These are phyloP conservation scores for Coptodon rendalli DNA, from an alignment of 2,113 vertebrate species.

Conservation along the genomic window DNA sequence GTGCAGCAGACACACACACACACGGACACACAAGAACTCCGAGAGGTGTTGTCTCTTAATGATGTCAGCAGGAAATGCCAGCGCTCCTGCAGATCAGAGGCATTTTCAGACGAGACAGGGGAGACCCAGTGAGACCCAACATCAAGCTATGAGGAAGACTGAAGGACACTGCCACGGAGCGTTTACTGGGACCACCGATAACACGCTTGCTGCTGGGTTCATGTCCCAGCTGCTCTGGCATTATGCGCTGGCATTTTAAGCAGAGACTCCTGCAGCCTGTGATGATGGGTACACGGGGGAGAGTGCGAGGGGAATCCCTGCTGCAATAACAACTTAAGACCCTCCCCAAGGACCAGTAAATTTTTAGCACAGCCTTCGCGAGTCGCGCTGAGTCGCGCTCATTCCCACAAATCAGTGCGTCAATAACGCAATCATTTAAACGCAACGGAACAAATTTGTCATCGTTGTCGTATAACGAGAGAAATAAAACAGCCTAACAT, in stretches of 20 bases:
- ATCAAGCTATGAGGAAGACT: not conserved
- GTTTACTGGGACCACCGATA: not conserved
- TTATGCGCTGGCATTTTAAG: not conserved
- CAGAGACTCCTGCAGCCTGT: not conserved
- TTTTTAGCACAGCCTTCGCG: slow-evolving; percentile 2
- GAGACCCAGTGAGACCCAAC: not conserved
- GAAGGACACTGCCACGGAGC: not conserved
- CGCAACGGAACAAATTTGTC: not conserved
- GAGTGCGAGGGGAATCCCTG: slow-evolving; percentile 50
- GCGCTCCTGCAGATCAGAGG: not conserved
- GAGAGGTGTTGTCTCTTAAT: not conserved
- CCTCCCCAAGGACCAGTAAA: slow-evolving; percentile 10
- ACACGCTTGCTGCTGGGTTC: not conserved
- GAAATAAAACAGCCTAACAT: not conserved
- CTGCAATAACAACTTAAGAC: slow-evolving; percentile 64
- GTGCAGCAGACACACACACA: slow-evolving; percentile 6
- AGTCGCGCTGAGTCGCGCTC: not conserved
- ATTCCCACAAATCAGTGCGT: not conserved
- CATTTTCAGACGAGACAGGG: not conserved
- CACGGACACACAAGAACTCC: not conserved
- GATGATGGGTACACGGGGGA: not conserved
- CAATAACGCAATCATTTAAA: not conserved
- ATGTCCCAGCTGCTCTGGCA: not conserved
- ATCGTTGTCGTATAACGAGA: not conserved
- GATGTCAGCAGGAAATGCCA: slow-evolving; percentile 1